Evolutionary conservation across 2,888 invertebrate species (phyloP), one percentile per base, ranked within the genome.

Genomic region (Polydesmus complanatus): DNA sequence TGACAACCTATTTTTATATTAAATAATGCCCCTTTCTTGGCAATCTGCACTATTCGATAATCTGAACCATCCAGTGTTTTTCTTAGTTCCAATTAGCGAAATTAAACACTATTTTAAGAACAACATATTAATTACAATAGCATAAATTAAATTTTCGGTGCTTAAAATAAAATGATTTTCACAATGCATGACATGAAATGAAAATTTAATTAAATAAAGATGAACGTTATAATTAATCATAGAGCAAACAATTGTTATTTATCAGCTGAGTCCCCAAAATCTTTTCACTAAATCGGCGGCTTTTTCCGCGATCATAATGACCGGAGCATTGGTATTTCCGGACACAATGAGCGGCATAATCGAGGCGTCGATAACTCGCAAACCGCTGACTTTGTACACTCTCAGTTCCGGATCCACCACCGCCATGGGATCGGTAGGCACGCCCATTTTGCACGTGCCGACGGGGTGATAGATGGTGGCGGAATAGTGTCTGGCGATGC

Each of bases 361-460:
- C 50, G 77, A 77, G 2, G 77, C 75, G 69, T 79, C 78, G 1
- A 77, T 77, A 1, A 78, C 73, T 62, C 77, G 67, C 21, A 78
- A 66, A 23, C 70, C 69, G 23, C 73, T 70, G 11, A 74, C 25
- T 1, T 74, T 73, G 5, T 55, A 57, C 21, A 68, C 66, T 5
- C 63, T 61, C 25, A 61, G 52, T 57, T 61, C 56, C 18, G 61
- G 61, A 37, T 61, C 61, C 21, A 61, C 61, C 11, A 61, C 61
- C 23, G 61, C 56, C 61, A 61, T 61, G 14, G 61, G 56, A 52
- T 61, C 61, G 22, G 23, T 25, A 1, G 56, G 8, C 5, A 61
- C 27, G 8, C 61, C 61, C 61, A 61, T 61, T 37, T 61, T 61
- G 56, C 27, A 26, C 1, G 61, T 61, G 14, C 61, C 61, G 23